Conservation (phyloP, 1,140 invertebrate genomes). For the Eupristina koningsbergeri region DNA sequence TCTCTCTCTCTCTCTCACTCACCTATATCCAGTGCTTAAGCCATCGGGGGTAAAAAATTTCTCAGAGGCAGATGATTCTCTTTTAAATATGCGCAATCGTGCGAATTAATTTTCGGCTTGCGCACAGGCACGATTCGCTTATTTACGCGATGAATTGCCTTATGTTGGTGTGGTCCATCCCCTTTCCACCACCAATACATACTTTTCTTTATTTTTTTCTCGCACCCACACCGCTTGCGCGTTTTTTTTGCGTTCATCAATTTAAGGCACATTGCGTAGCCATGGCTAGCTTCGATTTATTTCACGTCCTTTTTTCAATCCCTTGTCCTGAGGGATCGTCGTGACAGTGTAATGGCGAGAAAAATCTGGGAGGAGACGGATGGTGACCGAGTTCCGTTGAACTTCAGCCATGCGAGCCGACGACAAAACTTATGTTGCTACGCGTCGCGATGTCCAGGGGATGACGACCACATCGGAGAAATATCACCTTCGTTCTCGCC, state of each 20-base stretch:
- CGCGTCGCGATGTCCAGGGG: constrained; percentile 48
- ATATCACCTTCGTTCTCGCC: constrained; percentile 56
- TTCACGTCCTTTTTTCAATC: neutral
- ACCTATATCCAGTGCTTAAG: too few species aligned
- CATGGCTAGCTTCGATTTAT: constrained; percentile 1
- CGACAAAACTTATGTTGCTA: constrained; percentile 65
- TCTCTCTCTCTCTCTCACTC: neutral
- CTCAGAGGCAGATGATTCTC: neutral
- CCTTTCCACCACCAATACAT: constrained; percentile 41
- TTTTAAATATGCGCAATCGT: constrained; percentile 23
- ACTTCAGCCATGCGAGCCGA: constrained; percentile 43
- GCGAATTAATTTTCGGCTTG: constrained; percentile 12
- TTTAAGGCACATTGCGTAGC: neutral
- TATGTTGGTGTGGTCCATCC: neutral
- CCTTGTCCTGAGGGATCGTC: neutral
- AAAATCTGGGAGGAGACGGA: neutral
- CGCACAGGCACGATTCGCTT: neutral
- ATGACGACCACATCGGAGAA: constrained; percentile 57
- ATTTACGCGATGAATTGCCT: neutral
- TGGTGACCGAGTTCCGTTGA: neutral
- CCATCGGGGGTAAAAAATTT: neutral
- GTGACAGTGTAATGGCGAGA: neutral
- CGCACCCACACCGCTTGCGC: neutral
- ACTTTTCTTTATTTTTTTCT: neutral
- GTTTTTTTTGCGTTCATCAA: constrained; percentile 34